Evolutionary conservation across 2,888 invertebrate species (phyloP), one percentile per base, ranked within the genome.

Genomic region (Patella caerulea): DNA sequence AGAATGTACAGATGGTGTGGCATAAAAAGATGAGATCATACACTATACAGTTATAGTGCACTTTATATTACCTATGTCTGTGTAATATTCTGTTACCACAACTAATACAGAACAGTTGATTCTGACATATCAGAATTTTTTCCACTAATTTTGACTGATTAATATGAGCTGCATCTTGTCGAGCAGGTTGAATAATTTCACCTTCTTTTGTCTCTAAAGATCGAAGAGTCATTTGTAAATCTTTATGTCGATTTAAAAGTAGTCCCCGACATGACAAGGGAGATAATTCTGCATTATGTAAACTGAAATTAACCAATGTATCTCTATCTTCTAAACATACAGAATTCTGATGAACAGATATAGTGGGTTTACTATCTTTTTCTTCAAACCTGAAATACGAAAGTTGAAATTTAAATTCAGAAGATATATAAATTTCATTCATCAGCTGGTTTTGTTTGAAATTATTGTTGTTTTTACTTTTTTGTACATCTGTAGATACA

Each of bases 231-330:
- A 82, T 72, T 53, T 74, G 76, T 7, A 86, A 72, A 53, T 85
- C 84, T 75, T 81, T 82, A 19, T 73, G 70, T 14, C 70, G 73
- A 45, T 75, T 53, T 65, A 80, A 81, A 34, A 79, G 79, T 54
- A 86, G 76, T 4, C 85, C 84, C 74, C 85, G 76, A 73, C 86
- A 86, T 12, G 86, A 82, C 2, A 82, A 76, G 69, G 86, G 85
- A 24, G 77, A 76, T 29, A 86, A 78, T 17, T 77, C 73, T 12
- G 84, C 70, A 52, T 83, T 81, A 56, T 74, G 34, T 11, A 85
- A 71, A 24, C 70, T 45, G 65, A 83, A 83, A 9, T 24, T 24
- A n/a, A 65, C 65, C 2, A 11, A 24, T 65, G 65, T 24, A 12
- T 65, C 19, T 9, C 14, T 11, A 12, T 65, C 19, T 65, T n/a